A percentile compares a stretch with the other conserved stretches of the same genome.
Conservation (phyloP, 2,797 vertebrate genomes). For the Pangasius macronema region DNA sequence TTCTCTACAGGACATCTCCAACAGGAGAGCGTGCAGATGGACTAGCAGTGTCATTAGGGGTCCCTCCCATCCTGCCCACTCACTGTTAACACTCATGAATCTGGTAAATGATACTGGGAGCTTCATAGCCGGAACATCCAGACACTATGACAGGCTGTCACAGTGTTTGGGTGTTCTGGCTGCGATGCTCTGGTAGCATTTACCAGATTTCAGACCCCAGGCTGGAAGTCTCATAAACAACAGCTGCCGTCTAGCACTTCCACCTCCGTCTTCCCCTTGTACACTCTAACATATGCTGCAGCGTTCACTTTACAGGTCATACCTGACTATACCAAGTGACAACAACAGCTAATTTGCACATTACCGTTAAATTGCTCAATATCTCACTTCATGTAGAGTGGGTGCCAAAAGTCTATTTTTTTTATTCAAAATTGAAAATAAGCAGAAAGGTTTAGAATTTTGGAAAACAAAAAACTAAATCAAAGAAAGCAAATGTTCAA, state of each 20-base stretch:
- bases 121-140: slow-evolving; percentile 8
- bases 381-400: neutral
- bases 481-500: neutral
- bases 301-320: neutral
- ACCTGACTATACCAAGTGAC: neutral
- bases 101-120: neutral
- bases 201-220: neutral
- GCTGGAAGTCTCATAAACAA: neutral
- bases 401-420: neutral
- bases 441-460: neutral
- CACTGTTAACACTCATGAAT: slow-evolving; percentile 14
- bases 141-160: neutral
- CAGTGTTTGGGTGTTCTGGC: neutral
- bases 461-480: neutral
- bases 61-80: slow-evolving; percentile 1
- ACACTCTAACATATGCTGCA: neutral
- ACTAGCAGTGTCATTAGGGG: neutral
- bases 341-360: neutral
- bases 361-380: neutral
- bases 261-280: neutral
- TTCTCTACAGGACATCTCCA: neutral
- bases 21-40: neutral
- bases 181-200: neutral
- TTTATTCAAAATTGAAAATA: neutral
- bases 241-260: slow-evolving; percentile 2